phyloP scores from a whole-genome alignment of 2,888 invertebrate genomes.

The Endotricha flammealis region DNA sequence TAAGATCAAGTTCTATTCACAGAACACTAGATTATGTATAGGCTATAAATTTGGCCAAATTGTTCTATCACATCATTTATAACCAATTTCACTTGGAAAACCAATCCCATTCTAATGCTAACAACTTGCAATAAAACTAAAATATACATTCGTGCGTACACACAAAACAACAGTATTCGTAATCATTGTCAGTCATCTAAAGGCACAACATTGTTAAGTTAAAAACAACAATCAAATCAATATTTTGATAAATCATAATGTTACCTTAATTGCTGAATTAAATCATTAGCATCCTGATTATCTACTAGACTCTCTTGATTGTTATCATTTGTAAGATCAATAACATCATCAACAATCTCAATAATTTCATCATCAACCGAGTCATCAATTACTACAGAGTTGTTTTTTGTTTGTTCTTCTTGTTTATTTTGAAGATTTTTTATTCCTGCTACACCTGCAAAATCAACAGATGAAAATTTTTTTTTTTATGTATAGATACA shows the following conservation, averaged over 20 bases:
- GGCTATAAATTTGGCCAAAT: too few relatives aligned
- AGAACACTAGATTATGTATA: too few relatives aligned
- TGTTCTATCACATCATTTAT: too few relatives aligned
- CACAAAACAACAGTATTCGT: too few relatives aligned
- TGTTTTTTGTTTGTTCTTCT: conserved; percentile 28
- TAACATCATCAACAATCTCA: conserved; percentile 30
- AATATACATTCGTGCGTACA: too few relatives aligned
- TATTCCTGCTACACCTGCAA: conserved; percentile 56
- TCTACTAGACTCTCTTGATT: conserved; percentile 18
- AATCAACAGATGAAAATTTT: background rate
- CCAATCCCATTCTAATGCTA: too few relatives aligned
- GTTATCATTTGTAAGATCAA: conserved; percentile 17
- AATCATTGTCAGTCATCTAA: too few relatives aligned
- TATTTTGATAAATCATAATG: conserved; percentile 4
- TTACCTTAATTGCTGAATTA: conserved; percentile 22
- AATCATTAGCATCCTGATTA: conserved; percentile 22
- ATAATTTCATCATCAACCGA: conserved; percentile 25
- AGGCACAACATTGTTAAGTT: too few relatives aligned
- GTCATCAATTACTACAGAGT: conserved; percentile 21
- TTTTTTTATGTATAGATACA: background rate
- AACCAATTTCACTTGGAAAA: too few relatives aligned
- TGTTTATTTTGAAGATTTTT: conserved; percentile 33
- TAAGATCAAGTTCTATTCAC: too few relatives aligned
- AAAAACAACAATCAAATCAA: too few relatives aligned
- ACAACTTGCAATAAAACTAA: too few relatives aligned